Percentiles rank a stretch among this genome's conserved stretches.
Conservation (phyloP, 1,140 invertebrate genomes). For the Drosophila nannoptera region DNA sequence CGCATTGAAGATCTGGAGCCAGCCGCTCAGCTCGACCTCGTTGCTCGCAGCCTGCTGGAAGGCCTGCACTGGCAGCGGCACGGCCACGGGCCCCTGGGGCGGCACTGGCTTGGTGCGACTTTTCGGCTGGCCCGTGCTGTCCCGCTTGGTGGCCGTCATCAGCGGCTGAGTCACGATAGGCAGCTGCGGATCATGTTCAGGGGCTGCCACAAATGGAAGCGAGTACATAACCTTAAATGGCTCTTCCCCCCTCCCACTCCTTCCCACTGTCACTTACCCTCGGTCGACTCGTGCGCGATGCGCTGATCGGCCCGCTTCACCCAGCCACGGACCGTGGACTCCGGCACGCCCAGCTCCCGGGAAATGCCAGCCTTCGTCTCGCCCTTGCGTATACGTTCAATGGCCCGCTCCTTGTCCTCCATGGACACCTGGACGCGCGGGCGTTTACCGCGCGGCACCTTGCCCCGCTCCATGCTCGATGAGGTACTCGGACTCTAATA, state of each 20-base stretch:
- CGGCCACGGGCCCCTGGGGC: neutral
- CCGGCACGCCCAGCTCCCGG: slow-evolving; percentile 61
- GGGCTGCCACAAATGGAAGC: neutral
- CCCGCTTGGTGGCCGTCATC: slow-evolving; percentile 42
- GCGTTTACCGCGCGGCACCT: slow-evolving; percentile 60
- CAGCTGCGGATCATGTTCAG: slow-evolving; percentile 1
- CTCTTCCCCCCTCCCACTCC: neutral
- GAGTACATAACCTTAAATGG: neutral
- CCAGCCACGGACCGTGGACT: slow-evolving; percentile 68
- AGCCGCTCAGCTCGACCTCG: slow-evolving; percentile 35
- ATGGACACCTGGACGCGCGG: slow-evolving; percentile 60
- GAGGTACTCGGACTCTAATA: too few species aligned
- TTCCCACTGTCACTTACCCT: slow-evolving; percentile 26
- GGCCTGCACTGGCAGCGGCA: slow-evolving; percentile 25
- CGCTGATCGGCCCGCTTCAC: slow-evolving; percentile 65
- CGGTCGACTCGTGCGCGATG: slow-evolving; percentile 36
- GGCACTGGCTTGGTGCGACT: neutral
- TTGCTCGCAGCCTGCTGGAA: slow-evolving; percentile 31
- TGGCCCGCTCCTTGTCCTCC: slow-evolving; percentile 61
- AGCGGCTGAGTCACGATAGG: slow-evolving; percentile 2
- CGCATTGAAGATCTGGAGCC: slow-evolving; percentile 65
- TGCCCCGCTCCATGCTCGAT: slow-evolving; percentile 45
- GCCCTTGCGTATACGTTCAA: slow-evolving; percentile 58
- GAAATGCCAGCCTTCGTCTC: slow-evolving; percentile 69
- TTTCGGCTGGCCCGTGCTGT: neutral